These are phyloP conservation scores for Microplitis demolitor DNA, from an alignment of 1,140 invertebrate species.

Conservation along the genomic window DNA sequence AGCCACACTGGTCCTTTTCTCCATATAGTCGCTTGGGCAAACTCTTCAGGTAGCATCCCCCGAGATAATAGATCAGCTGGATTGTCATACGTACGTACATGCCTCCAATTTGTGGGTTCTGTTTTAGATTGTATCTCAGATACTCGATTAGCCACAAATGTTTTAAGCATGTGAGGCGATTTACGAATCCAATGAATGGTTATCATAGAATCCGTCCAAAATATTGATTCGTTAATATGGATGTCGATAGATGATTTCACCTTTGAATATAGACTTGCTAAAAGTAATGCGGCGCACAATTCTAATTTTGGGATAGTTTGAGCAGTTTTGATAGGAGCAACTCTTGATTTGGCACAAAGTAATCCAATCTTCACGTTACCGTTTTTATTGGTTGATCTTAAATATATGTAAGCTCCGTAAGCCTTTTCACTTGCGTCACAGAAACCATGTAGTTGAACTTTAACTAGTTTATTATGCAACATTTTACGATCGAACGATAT, in stretches of 20 bases:
- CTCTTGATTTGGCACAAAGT: slow-evolving; percentile 44
- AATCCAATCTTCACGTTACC: slow-evolving; percentile 19
- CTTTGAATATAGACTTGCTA: slow-evolving; percentile 34
- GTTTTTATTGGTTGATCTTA: slow-evolving; percentile 25
- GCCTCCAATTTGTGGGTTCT: slow-evolving; percentile 36
- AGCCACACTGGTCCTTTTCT: slow-evolving; percentile 39
- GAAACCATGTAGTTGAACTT: slow-evolving; percentile 38
- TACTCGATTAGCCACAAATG: slow-evolving; percentile 28
- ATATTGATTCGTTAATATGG: slow-evolving; percentile 1
- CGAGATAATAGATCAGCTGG: slow-evolving; percentile 57
- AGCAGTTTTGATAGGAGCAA: slow-evolving; percentile 44
- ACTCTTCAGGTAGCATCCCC: slow-evolving; percentile 33
- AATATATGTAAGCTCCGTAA: slow-evolving; percentile 54
- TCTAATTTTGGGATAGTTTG: slow-evolving; percentile 43
- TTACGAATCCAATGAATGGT: slow-evolving; percentile 37
- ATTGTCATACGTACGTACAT: slow-evolving; percentile 44
- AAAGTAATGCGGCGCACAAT: slow-evolving; percentile 44
- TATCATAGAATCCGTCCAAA: slow-evolving; percentile 38
- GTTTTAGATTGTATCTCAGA: slow-evolving; percentile 41
- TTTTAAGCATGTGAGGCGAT: slow-evolving; percentile 24
- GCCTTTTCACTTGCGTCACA: slow-evolving; percentile 47
- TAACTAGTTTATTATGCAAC: slow-evolving; percentile 38
- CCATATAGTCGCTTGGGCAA: slow-evolving; percentile 44
- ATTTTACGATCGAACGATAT: slow-evolving; percentile 34
- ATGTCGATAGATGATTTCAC: slow-evolving; percentile 22